These are phyloP conservation scores for Congeria kusceri DNA, from an alignment of 2,888 invertebrate genomes.

Conservation along the genomic window DNA sequence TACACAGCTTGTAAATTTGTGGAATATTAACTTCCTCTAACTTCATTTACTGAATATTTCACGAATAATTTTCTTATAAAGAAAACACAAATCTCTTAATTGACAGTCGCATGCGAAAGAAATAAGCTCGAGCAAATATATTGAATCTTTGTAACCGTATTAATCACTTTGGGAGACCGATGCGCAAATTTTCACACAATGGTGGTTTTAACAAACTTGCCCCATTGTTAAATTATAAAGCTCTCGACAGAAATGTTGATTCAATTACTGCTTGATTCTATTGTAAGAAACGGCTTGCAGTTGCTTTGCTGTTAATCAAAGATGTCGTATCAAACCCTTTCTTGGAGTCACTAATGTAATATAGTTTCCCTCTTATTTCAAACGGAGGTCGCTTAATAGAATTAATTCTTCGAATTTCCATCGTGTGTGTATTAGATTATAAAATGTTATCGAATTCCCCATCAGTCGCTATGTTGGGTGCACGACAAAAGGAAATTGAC, in stretches of 20 bases:
- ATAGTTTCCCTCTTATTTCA: conserved; percentile 40
- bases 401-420: conserved; percentile 80
- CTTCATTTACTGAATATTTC: not conserved
- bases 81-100: too few species aligned
- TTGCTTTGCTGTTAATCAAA: conserved; percentile 54
- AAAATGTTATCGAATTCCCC: conserved; percentile 53
- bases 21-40: not conserved
- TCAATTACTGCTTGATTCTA: conserved; percentile 50
- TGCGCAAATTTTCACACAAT: conserved; percentile 11
- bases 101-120: too few species aligned
- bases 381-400: conserved; percentile 63
- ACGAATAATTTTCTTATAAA: too few species aligned
- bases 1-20: too few species aligned
- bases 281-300: conserved; percentile 24
- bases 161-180: not conserved
- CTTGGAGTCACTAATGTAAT: conserved; percentile 56
- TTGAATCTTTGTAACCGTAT: too few species aligned
- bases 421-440: conserved; percentile 73
- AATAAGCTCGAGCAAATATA: too few species aligned
- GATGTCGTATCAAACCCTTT: conserved; percentile 26
- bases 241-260: conserved; percentile 32
- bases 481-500: conserved; percentile 22
- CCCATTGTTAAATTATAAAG: conserved; percentile 37
- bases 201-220: conserved; percentile 10
- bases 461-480: conserved; percentile 23